Base-by-base conservation (phyloP, 2,888 invertebrate species). In the Eueremaeus valkanovi region DNA sequence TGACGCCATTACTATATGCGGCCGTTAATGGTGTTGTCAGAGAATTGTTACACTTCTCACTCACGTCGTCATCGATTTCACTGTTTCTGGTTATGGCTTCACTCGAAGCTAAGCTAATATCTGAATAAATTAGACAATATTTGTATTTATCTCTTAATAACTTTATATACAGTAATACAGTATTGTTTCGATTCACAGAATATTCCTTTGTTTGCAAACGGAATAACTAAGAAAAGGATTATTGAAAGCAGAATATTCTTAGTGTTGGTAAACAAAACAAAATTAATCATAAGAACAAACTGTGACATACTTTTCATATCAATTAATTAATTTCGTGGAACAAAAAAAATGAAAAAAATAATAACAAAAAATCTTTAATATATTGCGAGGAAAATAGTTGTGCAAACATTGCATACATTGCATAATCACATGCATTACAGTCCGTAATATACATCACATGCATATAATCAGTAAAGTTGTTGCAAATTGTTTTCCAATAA, bases 61-160 rank as follows among this genome's bases (percentile, higher is more conserved):
- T 74, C 18, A 58, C 33, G 21, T 74, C 74, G 29, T 74, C 74
- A 49, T 63, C 66, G 36, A 74, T 42, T 49, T 74, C 76, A 16
- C 74, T 68, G 36, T 76, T 76, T 40, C 51, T 58, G 40, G 76
- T 74, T 3, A 72, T 72, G 29, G 76, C 76, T 49, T 76, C 76
- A 40, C 68, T 63, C 21, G 76, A 76, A 13, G 68, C 72, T 36
- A 76, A 33, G n/a, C 74, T 73, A 31, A 76, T 76, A 29, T 76
- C 76, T 76, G 29, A 5, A 61, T n/a, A n/a, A n/a, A n/a, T n/a
- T n/a, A n/a, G n/a, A n/a, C n/a, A n/a, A n/a, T n/a, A n/a, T n/a
- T n/a, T n/a, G n/a, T n/a, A n/a, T n/a, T n/a, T n/a, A n/a, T n/a
- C n/a, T n/a, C n/a, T n/a, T n/a, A n/a, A n/a, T n/a, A n/a, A n/a